Evolutionary conservation across 2,888 invertebrate species (phyloP), one percentile per base, ranked within the genome.

Genomic region (Acleris holmiana): DNA sequence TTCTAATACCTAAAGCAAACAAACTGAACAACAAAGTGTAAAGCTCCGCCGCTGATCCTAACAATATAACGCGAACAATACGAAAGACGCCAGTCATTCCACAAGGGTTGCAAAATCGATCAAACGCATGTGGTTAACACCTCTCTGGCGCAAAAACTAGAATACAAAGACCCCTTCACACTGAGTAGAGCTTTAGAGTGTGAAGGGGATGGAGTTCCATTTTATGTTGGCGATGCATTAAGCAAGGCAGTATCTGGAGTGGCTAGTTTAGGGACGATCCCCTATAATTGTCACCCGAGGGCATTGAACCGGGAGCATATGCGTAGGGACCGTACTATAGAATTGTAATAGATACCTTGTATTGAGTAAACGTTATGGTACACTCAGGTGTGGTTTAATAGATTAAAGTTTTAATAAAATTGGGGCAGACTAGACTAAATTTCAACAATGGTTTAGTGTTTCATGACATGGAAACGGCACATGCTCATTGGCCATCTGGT

Each of bases 271-370:
- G 77, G 74, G 82, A 77, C 76, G 75, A 73, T 67, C 78, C 81
- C 85, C 80, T 77, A 78, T 83, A 84, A 85, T 84, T 80, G 82
- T 82, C 80, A 76, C 77, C 73, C 64, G 75, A 70, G 78, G 75
- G 82, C 83, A 84, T 79, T 82, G 85, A 84, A 82, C 86, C 76
- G 73, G 69, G 71, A 76, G 76, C 74, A 77, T 70, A 71, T 59
- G 67, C 69, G 63, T 61, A 56, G 72, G 71, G 70, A 60, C 66
- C 61, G 50, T 60, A 63, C 66, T 49, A 55, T 71, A 58, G 67
- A 54, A 2, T 68, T 67, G 63, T 68, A 61, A 65, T 61, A 57
- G 68, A 60, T 59, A 64, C 61, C 51, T 41, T 66, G 46, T 65
- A 64, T 61, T 50, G 58, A 67, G 60, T 63, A 51, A 51, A 50